Conservation (phyloP, 2,113 vertebrate species). For the Sus scrofa region DNA sequence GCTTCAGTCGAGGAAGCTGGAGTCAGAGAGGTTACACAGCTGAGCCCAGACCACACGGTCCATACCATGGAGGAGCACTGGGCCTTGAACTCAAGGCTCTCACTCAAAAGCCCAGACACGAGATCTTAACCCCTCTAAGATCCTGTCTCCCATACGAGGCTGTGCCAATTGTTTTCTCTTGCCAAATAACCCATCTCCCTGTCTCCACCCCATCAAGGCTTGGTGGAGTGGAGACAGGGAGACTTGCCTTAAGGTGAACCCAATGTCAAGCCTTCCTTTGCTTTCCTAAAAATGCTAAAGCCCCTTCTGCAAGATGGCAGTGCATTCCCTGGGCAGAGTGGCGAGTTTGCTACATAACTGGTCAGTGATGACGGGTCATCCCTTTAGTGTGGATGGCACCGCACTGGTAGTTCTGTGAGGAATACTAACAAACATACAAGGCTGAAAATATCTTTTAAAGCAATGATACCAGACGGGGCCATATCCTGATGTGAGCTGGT, state of each 20-base stretch:
- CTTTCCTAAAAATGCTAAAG: not conserved
- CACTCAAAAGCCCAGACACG: too few relatives aligned
- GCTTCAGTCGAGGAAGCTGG: not conserved
- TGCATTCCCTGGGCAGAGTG: not conserved
- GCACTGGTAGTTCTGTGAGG: not conserved
- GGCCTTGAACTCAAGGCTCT: not conserved
- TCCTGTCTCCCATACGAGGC: too few relatives aligned
- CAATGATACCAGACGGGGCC: not conserved
- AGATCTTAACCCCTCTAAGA: accelerated
- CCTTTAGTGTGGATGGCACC: not conserved
- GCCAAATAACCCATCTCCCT: accelerated
- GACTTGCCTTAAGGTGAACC: not conserved
- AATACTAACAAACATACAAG: not conserved
- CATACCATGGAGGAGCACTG: too few relatives aligned
- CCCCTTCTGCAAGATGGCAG: not conserved
- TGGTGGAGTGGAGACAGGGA: not conserved
- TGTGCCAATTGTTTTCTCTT: not conserved
- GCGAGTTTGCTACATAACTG: not conserved
- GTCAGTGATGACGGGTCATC: not conserved
- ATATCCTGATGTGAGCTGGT: not conserved
- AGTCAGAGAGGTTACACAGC: not conserved
- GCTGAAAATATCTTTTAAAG: not conserved
- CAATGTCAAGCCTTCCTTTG: not conserved
- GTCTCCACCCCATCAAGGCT: not conserved
- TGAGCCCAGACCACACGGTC: not conserved